Evolutionary conservation across 2,888 invertebrate species (phyloP), one percentile per base, ranked within the genome.

Genomic region (Cacoxenus indagator): DNA sequence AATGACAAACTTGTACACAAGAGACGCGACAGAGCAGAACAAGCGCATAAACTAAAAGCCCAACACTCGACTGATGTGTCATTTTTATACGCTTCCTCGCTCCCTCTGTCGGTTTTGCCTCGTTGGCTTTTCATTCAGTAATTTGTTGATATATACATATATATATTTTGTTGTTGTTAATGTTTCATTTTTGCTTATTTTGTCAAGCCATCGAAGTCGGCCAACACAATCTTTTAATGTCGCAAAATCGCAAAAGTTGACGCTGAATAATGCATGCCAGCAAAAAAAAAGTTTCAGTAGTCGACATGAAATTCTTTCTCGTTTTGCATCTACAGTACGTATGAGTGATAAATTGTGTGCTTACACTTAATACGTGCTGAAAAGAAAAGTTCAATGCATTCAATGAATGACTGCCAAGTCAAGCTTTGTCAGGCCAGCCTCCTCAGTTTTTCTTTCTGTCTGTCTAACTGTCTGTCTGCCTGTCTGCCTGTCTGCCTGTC

Each of bases 311-410:
- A 11, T 11, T 37, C 37, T 11, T 37, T 37, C 9, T 37, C 9
- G 37, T 14, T 37, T 37, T 37, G 37, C 37, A 37, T 54, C 29
- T 46, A 62, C 65, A 76, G 76, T 81, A 22, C 48, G 48, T 51
- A 51, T 51, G 48, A 51, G 48, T 51, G 48, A 51, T 51, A 51
- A 22, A 51, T 51, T 51, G 17, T 51, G n/a, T 61, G 61, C 29
- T 43, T 61, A 22, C 43, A 43, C 22, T 61, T 61, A 61, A 61
- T 61, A 61, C 11, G 17, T 11, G 17, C 43, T 45, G 19, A 24
- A 62, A 62, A 2, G 22, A 51, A 19, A 24, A 45, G 45, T 62
- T 62, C 61, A 62, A 45, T 62, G 61, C 61, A 62, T 62, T 29
- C 59, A 59, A 31, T 14, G 31, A 24, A n/a, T n/a, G n/a, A n/a